phyloP scores from a whole-genome alignment of 2,797 vertebrate species.

The Macropus fuliginosus region DNA sequence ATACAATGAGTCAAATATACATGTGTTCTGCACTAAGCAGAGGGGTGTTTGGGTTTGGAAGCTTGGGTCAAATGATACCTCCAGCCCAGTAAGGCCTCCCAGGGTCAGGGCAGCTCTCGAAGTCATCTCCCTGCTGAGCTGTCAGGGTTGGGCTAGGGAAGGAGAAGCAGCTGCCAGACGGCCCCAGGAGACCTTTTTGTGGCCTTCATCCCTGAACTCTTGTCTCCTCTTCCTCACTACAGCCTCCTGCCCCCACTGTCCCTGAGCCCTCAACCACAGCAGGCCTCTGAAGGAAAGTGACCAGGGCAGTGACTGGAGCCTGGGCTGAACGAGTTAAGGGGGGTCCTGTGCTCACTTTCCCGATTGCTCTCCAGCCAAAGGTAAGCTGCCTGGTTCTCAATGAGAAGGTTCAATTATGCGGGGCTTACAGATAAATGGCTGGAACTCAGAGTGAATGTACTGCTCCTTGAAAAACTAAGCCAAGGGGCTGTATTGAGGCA shows the following conservation, averaged over 20 bases:
- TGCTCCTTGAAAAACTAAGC: background rate
- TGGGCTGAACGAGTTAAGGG: background rate
- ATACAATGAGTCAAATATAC: background rate
- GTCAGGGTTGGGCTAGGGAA: background rate
- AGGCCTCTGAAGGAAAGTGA: slow-evolving; percentile 1
- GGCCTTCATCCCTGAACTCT: accelerated
- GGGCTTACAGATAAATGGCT: background rate
- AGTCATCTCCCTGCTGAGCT: background rate
- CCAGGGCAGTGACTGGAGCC: background rate
- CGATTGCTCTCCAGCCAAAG: background rate
- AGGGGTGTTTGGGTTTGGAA: background rate
- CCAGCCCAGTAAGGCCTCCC: background rate
- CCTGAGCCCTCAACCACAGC: slow-evolving; percentile 16
- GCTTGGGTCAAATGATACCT: background rate
- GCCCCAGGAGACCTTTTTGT: background rate
- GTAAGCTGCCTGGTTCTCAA: slow-evolving; percentile 50
- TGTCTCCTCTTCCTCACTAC: slow-evolving; percentile 21
- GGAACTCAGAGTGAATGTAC: background rate
- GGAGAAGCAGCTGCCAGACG: background rate
- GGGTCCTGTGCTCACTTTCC: background rate
- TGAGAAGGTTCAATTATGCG: background rate
- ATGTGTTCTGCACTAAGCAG: background rate
- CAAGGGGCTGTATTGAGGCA: background rate
- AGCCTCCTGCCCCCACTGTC: slow-evolving; percentile 60
- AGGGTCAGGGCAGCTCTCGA: background rate